Conservation (phyloP, 2,888 invertebrate genomes). For the Spilosoma lubricipeda region DNA sequence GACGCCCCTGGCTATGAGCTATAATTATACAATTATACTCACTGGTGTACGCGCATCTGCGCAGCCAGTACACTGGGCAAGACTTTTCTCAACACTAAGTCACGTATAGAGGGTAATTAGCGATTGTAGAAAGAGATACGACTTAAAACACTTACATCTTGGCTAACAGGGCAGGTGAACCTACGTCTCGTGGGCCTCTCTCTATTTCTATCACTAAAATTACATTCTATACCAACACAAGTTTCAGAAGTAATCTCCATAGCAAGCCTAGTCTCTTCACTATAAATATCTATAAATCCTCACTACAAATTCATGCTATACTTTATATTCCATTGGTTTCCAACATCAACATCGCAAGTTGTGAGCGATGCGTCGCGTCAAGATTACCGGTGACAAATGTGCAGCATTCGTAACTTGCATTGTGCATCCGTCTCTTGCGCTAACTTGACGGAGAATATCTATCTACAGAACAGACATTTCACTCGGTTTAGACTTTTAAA, state of each 20-base stretch:
- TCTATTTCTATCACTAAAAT: background rate
- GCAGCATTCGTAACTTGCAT: slow-evolving; percentile 16
- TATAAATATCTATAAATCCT: background rate
- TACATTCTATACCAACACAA: background rate
- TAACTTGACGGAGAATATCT: background rate
- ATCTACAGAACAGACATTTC: background rate
- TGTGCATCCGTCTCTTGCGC: slow-evolving; percentile 3
- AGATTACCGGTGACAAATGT: slow-evolving; percentile 19
- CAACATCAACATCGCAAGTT: slow-evolving; percentile 9
- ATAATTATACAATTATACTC: too few species aligned
- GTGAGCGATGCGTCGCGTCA: slow-evolving; percentile 15
- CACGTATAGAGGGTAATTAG: too few species aligned
- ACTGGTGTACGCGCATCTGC: too few species aligned
- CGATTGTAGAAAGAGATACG: too few species aligned
- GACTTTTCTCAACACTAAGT: too few species aligned
- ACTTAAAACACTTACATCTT: too few species aligned
- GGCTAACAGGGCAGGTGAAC: too few species aligned
- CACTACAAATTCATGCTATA: too few species aligned
- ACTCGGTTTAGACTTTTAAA: background rate
- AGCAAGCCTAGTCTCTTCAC: background rate
- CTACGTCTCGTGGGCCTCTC: too few species aligned
- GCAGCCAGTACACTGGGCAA: too few species aligned
- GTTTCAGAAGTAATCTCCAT: background rate
- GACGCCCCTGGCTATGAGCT: too few species aligned
- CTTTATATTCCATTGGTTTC: background rate